phyloP scores from a whole-genome alignment of 2,113 vertebrate genomes.

The Mormyrus lacerda region DNA sequence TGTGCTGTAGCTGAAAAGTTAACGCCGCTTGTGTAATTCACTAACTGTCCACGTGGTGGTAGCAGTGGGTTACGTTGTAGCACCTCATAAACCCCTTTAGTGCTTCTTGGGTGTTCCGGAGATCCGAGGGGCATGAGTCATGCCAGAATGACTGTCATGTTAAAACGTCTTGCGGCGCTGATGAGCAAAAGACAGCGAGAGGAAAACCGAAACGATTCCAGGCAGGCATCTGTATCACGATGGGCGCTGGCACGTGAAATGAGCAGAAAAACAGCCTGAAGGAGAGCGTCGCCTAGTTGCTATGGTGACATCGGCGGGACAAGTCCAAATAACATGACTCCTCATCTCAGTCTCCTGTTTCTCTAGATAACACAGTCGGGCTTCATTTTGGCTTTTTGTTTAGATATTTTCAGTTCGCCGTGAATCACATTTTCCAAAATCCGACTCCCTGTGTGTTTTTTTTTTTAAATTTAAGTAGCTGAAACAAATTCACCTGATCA shows the following conservation, averaged over 20 bases:
- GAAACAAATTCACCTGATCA: neutral
- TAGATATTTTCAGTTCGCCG: neutral
- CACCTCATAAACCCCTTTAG: neutral
- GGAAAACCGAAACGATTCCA: neutral
- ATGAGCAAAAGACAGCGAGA: neutral
- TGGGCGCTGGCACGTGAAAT: neutral
- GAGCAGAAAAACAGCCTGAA: neutral
- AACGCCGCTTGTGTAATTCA: neutral
- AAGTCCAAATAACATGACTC: neutral
- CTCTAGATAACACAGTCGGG: neutral
- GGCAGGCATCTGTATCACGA: neutral
- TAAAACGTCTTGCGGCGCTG: neutral
- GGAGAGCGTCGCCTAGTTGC: neutral
- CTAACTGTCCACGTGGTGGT: constrained; percentile 1
- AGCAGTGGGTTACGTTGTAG: neutral
- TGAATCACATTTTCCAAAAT: neutral
- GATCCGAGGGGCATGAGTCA: neutral
- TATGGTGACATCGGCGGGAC: neutral
- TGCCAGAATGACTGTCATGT: neutral
- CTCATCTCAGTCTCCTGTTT: neutral
- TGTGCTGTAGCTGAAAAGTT: neutral
- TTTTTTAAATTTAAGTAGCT: neutral
- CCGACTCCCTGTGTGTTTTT: neutral
- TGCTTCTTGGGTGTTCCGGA: neutral
- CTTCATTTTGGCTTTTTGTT: neutral